Evolutionary conservation across 2,888 invertebrate genomes (phyloP).

Genomic region (Clitarchus hookeri): DNA sequence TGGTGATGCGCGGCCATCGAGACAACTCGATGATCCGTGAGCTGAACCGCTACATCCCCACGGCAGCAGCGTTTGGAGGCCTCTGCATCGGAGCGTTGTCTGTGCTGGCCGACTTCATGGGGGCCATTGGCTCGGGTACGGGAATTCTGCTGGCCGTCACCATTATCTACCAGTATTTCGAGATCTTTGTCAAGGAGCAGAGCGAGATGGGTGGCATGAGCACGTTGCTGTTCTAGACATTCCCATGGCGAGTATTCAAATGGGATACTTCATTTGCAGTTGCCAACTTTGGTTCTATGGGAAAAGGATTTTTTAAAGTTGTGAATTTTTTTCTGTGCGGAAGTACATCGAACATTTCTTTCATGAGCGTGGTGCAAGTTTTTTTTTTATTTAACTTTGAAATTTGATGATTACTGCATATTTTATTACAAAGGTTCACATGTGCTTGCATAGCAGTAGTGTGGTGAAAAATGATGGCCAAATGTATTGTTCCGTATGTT

Average conservation of each 20-base stretch:
- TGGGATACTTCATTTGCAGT: no score
- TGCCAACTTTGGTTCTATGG: neutral
- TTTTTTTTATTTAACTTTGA: neutral
- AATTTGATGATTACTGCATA: neutral
- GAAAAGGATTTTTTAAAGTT: neutral
- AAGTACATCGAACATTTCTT: neutral
- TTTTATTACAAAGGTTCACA: neutral
- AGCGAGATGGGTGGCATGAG: constrained; percentile 99
- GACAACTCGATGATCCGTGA: constrained; percentile 99
- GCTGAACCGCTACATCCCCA: constrained; percentile 98
- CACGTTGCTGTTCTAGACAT: constrained; percentile 91
- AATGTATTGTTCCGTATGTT: neutral
- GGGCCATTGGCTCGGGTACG: constrained; percentile 97
- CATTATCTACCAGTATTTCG: constrained; percentile 99
- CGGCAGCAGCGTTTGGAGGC: constrained; percentile 99
- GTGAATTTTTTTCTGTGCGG: neutral
- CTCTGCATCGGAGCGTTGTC: constrained; percentile 99
- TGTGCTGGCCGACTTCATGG: constrained; percentile 97
- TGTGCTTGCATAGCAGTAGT: neutral
- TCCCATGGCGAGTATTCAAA: neutral
- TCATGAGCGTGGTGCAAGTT: neutral
- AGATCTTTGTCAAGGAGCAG: constrained; percentile 99
- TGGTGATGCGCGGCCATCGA: constrained; percentile 99
- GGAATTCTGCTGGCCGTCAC: constrained; percentile 99
- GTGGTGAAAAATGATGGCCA: neutral